Evolutionary conservation across 2,113 vertebrate species (phyloP).

Genomic region (Muntiacus muntjak): DNA sequence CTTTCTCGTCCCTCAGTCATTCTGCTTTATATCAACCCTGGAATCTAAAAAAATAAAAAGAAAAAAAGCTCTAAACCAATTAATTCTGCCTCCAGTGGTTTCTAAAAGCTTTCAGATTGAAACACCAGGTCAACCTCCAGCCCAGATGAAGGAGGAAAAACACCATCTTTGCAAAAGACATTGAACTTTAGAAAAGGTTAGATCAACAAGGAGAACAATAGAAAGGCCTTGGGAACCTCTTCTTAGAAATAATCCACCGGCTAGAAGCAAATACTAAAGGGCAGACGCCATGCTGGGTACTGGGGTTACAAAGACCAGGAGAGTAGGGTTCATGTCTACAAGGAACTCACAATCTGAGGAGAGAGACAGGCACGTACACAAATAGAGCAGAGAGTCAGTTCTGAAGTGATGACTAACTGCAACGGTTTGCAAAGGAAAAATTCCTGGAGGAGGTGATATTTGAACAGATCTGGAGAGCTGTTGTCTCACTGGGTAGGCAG

Average conservation of each 20-base stretch:
- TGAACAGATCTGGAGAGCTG: not conserved
- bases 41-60: not conserved
- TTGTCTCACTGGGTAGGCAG: not conserved
- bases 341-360: not conserved
- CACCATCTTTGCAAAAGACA: conserved; percentile 32
- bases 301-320: not conserved
- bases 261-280: not conserved
- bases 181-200: conserved; percentile 50
- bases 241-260: not conserved
- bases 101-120: conserved; percentile 35
- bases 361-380: not conserved
- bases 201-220: conserved; percentile 30
- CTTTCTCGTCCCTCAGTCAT: conserved; percentile 4
- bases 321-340: not conserved
- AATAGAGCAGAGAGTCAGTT: not conserved
- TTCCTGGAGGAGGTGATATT: not conserved
- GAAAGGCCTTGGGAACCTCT: not conserved
- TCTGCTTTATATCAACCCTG: conserved; percentile 24
- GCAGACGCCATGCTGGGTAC: not conserved
- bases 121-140: not conserved
- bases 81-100: conserved; percentile 22
- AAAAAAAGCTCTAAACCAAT: not conserved
- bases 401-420: not conserved
- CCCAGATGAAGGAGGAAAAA: not conserved
- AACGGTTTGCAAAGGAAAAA: not conserved